Conservation (phyloP, 2,888 invertebrate genomes). For the Pristionchus exspectatus region DNA sequence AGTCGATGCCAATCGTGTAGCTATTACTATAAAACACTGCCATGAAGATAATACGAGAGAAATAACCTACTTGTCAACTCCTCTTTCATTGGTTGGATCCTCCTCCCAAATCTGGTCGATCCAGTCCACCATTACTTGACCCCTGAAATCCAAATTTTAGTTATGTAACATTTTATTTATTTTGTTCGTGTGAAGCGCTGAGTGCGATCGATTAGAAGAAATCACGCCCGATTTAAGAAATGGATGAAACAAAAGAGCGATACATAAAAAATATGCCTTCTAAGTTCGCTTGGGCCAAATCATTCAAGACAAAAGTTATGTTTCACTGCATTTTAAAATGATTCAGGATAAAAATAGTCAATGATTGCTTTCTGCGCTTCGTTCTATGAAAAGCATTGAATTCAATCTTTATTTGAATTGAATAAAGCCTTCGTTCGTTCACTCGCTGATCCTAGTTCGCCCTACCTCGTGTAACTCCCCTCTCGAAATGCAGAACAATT, state of each 20-base stretch:
- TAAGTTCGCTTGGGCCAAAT: neutral
- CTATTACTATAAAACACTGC: neutral
- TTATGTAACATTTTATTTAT: neutral
- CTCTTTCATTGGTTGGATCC: conserved; percentile 55
- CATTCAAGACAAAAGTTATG: neutral
- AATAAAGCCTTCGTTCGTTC: too few species aligned
- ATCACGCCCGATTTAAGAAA: too few species aligned
- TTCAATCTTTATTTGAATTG: too few species aligned
- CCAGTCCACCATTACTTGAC: conserved; percentile 76
- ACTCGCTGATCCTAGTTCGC: too few species aligned
- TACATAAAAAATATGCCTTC: neutral
- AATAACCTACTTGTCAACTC: neutral
- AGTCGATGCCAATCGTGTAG: neutral
- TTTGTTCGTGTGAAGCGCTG: too few species aligned
- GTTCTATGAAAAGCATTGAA: too few species aligned
- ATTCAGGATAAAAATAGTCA: too few species aligned
- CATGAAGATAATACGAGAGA: neutral
- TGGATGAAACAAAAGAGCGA: neutral
- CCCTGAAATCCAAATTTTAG: conserved; percentile 59
- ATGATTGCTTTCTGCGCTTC: too few species aligned
- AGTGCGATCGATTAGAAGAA: too few species aligned
- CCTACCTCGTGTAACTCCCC: too few species aligned
- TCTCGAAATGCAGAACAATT: too few species aligned
- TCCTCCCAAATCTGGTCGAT: conserved; percentile 64
- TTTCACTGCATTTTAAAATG: neutral